Evolutionary conservation across 2,888 invertebrate species (phyloP).

Genomic region (Ctena decussata): DNA sequence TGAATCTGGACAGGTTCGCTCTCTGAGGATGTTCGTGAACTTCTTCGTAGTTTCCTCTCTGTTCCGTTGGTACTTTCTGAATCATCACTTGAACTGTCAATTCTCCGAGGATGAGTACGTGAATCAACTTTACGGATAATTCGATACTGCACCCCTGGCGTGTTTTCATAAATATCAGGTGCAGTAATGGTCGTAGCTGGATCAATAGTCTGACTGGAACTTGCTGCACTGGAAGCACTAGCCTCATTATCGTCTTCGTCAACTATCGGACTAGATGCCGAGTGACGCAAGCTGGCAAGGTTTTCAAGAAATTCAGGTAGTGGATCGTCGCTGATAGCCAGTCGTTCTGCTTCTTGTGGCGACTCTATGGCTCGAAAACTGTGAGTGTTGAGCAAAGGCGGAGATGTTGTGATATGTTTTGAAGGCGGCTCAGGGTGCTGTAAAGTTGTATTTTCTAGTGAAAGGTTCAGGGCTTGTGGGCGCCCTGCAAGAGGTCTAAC

Average conservation of each 20-base stretch:
- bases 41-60: background rate
- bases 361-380: background rate
- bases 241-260: background rate
- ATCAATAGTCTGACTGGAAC: background rate
- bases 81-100: slow-evolving; percentile 1
- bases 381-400: background rate
- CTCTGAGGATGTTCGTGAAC: background rate
- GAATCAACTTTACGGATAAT: background rate
- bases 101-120: background rate
- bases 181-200: background rate
- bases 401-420: background rate
- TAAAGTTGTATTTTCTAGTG: background rate
- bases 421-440: background rate
- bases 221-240: background rate
- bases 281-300: background rate
- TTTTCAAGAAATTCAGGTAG: background rate
- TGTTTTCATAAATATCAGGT: background rate
- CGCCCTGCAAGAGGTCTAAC: background rate
- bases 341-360: background rate
- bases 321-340: background rate
- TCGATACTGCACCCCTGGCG: background rate
- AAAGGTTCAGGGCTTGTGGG: background rate
- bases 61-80: background rate
- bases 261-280: background rate
- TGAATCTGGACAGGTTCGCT: background rate